These are phyloP conservation scores for Prolemur simus DNA, from an alignment of 2,113 vertebrate species.

Conservation along the genomic window DNA sequence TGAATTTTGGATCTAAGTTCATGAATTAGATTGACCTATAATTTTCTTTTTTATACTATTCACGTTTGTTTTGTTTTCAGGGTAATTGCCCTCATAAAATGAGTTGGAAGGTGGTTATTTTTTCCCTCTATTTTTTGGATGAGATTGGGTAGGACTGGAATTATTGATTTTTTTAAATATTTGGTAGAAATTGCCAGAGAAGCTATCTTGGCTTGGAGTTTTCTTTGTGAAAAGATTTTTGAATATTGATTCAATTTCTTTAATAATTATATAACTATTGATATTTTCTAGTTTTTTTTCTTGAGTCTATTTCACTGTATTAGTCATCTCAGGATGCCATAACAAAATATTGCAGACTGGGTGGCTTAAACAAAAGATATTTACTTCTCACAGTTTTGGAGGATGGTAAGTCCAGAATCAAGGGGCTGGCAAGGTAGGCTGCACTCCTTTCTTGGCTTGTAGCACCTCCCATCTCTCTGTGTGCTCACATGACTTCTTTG, in stretches of 20 bases:
- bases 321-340: neutral
- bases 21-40: neutral
- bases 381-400: neutral
- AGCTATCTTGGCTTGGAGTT: neutral
- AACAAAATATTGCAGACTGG: neutral
- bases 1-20: neutral
- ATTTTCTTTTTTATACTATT: neutral
- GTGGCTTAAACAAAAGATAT: neutral
- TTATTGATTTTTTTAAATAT: neutral
- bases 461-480: neutral
- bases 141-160: neutral
- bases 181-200: slow-evolving; percentile 9
- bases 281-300: neutral
- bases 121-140: neutral
- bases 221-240: slow-evolving; percentile 28
- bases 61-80: neutral
- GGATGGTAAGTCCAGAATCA: neutral
- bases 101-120: neutral
- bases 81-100: neutral
- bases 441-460: neutral
- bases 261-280: neutral
- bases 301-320: neutral
- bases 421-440: neutral
- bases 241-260: neutral
- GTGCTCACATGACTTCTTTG: neutral